Percentiles rank a stretch among this genome's conserved stretches.
Conservation (phyloP, 2,113 vertebrate genomes). For the Alectura lathami region DNA sequence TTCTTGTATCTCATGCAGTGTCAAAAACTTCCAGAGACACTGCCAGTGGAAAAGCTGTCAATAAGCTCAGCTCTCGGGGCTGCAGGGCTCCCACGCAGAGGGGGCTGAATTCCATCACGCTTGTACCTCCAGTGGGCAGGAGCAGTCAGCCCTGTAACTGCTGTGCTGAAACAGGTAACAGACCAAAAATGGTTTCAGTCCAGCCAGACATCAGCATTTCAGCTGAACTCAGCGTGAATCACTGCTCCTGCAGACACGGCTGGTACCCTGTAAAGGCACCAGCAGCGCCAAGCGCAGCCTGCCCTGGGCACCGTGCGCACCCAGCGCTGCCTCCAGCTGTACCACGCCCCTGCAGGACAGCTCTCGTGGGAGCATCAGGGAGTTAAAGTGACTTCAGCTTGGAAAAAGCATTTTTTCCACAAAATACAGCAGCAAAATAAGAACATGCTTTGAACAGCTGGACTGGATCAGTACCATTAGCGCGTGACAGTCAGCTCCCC, state of each 20-base stretch:
- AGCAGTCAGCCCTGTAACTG: neutral
- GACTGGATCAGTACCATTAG: neutral
- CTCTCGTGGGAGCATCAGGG: neutral
- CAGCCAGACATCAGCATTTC: accelerated
- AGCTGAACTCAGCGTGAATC: neutral
- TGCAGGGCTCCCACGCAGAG: neutral
- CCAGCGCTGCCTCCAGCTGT: no score
- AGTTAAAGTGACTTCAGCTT: neutral
- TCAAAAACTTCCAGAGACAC: neutral
- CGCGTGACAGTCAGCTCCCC: neutral
- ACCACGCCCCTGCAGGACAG: neutral
- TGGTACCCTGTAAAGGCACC: no score
- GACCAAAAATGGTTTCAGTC: neutral
- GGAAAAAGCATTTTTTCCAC: neutral
- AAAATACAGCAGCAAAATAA: neutral
- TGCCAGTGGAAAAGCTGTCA: neutral
- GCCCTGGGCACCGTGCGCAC: no score
- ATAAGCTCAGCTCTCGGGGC: neutral
- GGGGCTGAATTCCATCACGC: neutral
- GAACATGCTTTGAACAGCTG: neutral
- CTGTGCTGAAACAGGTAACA: no score
- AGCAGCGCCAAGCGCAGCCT: neutral
- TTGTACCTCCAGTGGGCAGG: no score
- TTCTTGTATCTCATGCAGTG: neutral
- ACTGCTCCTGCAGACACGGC: neutral